Conservation (phyloP, 2,888 invertebrate species). For the Sisyra nigra region DNA sequence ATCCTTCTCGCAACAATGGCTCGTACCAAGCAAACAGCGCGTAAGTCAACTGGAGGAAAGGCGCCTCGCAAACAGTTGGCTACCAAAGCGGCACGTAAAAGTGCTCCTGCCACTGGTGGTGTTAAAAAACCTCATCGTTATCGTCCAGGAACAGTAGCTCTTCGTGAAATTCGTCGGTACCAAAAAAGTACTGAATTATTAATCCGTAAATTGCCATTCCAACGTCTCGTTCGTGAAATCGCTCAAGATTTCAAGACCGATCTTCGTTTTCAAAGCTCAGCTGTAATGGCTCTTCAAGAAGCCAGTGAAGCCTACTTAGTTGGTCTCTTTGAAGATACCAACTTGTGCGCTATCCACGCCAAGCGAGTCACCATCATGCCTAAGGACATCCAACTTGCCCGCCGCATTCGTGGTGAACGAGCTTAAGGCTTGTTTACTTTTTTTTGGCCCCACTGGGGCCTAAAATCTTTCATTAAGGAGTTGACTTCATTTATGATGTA, state of each 20-base stretch:
- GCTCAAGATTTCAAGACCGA: constrained; percentile 96
- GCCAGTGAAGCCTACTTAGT: constrained; percentile 83
- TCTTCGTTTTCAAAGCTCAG: constrained; percentile 88
- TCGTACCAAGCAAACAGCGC: constrained; percentile 94
- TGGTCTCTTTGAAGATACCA: constrained; percentile 94
- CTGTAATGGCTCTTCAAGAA: constrained; percentile 84
- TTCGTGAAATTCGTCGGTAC: constrained; percentile 93
- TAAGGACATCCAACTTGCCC: constrained; percentile 91
- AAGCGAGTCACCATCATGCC: constrained; percentile 97
- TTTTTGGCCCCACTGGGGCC: too few relatives aligned
- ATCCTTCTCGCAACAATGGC: too few relatives aligned
- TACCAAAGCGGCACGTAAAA: constrained; percentile 89
- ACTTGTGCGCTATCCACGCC: constrained; percentile 94
- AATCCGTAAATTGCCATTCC: constrained; percentile 91
- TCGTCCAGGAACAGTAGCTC: constrained; percentile 91
- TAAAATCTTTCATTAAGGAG: background rate
- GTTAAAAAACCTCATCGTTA: constrained; percentile 96
- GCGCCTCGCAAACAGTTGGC: constrained; percentile 89
- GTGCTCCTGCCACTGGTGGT: constrained; percentile 87
- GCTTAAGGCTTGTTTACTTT: constrained; percentile 41
- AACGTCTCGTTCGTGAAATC: constrained; percentile 90
- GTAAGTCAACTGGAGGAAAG: constrained; percentile 95
- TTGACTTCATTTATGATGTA: too few relatives aligned
- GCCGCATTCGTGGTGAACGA: constrained; percentile 92
- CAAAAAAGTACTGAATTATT: constrained; percentile 92